Base-by-base conservation (phyloP, 1,140 invertebrate species). In the Lucilia sericata region DNA sequence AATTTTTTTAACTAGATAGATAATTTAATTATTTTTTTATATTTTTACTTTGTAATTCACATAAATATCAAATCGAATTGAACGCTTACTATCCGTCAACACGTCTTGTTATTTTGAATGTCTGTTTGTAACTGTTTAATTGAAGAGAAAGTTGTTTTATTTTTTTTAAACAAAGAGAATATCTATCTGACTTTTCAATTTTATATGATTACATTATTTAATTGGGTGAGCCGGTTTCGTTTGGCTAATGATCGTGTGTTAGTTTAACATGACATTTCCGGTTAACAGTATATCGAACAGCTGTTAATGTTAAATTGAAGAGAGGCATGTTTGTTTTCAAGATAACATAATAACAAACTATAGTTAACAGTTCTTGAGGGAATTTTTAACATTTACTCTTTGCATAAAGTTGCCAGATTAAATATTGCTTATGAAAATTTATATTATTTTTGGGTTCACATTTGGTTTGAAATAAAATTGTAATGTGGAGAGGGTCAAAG, bases 111-210 rank as follows among this genome's bases (percentile, higher is more conserved):
- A 9, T n/a, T 70, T 70, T 25, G 65, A 70, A 21, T 70, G 65
- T 70, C n/a, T 70, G 9, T 21, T 21, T n/a, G 7, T 21, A 70
- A 70, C 65, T 70, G n/a, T 70, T 70, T 19, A 7, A 2, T 60
- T 60, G 55, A 70, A 70, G 65, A 70, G 65, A 70, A 70, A 70
- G 60, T 70, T 70, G 60, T 70, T 60, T 70, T n/a, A n/a, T 70
- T 21, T 2, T 30, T 30, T 30, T 30, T 30, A 30, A 30, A 30
- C 25, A 21, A 70, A 70, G 60, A 70, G 60, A 19, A 70, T 21
- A 19, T 21, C 60, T 21, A 21, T 19, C 19, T 55, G 14, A 60
- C 13, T 17, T 7, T n/a, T 17, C 14, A n/a, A 12, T 60, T n/a
- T 25, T 70, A 12, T 70, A 4, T 70, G n/a, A 21, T 19, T 70